A percentile compares a stretch with the other conserved stretches of the same genome.
Conservation (phyloP, 2,888 invertebrate genomes). For the Ormyrus labotus region DNA sequence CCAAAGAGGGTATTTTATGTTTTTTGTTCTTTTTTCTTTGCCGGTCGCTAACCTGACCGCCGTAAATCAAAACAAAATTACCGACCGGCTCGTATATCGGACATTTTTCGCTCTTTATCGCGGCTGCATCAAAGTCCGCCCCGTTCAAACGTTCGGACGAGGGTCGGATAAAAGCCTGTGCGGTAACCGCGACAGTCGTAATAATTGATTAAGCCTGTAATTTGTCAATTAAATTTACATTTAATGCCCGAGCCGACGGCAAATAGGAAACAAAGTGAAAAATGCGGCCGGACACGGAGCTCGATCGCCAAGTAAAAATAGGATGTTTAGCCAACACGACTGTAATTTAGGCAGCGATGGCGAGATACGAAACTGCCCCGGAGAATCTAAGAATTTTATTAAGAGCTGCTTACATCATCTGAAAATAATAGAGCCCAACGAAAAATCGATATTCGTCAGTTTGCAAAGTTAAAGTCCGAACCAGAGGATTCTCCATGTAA, state of each 20-base stretch:
- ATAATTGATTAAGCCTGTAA: conserved; percentile 14
- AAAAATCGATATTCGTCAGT: too few relatives aligned
- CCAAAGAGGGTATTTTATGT: not conserved
- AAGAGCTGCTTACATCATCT: too few relatives aligned
- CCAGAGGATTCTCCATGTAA: too few relatives aligned
- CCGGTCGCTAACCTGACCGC: not conserved
- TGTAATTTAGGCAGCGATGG: too few relatives aligned
- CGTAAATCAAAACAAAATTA: conserved; percentile 34
- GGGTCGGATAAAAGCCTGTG: not conserved
- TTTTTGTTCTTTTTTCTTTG: not conserved
- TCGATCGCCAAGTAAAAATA: too few relatives aligned
- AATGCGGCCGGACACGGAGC: too few relatives aligned
- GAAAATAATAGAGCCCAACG: too few relatives aligned
- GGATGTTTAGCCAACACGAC: too few relatives aligned
- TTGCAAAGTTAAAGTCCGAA: too few relatives aligned
- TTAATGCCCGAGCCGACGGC: not conserved
- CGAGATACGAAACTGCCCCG: too few relatives aligned
- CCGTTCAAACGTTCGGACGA: not conserved
- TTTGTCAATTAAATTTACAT: conserved; percentile 20
- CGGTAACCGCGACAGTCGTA: not conserved
- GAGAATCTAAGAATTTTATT: too few relatives aligned
- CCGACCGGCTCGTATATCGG: not conserved
- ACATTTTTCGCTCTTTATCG: conserved; percentile 12
- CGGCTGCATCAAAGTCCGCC: conserved; percentile 1
- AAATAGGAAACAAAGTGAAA: too few relatives aligned